Percentiles rank a stretch among this genome's conserved stretches.
phyloP scores from a whole-genome alignment of 2,797 vertebrate genomes.

The Stomatorhinus walkeri region DNA sequence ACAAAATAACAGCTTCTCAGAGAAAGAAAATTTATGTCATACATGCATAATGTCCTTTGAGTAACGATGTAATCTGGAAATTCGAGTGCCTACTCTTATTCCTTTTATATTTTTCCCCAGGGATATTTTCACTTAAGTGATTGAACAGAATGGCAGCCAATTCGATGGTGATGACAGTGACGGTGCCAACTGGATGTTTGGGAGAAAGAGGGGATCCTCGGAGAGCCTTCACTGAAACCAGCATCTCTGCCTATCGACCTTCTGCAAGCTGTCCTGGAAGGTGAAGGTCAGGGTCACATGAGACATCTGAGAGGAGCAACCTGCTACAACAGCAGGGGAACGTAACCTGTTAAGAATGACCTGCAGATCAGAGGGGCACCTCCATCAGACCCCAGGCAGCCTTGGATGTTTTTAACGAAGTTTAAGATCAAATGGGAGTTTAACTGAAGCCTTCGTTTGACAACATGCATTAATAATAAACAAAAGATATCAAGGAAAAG shows the following conservation, averaged over 20 bases:
- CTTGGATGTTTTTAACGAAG: not conserved
- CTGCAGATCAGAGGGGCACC: not conserved
- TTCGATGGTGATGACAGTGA: not conserved
- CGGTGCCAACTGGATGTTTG: not conserved
- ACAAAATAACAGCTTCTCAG: not conserved
- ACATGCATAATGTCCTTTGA: not conserved
- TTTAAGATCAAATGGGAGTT: not conserved
- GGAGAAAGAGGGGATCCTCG: not conserved
- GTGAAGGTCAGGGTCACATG: not conserved
- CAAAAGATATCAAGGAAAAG: not conserved
- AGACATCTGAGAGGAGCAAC: not conserved
- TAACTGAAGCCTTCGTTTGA: not conserved
- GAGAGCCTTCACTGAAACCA: not conserved
- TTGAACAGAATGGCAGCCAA: conserved; percentile 1
- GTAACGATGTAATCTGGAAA: not conserved
- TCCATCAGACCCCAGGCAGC: not conserved
- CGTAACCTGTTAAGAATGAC: not conserved
- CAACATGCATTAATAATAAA: not conserved
- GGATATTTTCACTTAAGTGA: conserved; percentile 2
- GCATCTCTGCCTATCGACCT: not conserved
- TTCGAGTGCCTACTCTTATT: not conserved
- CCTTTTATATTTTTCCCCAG: not conserved
- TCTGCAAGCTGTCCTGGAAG: not conserved
- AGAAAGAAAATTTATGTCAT: not conserved
- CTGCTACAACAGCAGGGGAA: not conserved